A percentile compares a stretch with the other conserved stretches of the same genome.
Conservation (phyloP, 2,113 vertebrate genomes). For the Trematocara macrostoma region DNA sequence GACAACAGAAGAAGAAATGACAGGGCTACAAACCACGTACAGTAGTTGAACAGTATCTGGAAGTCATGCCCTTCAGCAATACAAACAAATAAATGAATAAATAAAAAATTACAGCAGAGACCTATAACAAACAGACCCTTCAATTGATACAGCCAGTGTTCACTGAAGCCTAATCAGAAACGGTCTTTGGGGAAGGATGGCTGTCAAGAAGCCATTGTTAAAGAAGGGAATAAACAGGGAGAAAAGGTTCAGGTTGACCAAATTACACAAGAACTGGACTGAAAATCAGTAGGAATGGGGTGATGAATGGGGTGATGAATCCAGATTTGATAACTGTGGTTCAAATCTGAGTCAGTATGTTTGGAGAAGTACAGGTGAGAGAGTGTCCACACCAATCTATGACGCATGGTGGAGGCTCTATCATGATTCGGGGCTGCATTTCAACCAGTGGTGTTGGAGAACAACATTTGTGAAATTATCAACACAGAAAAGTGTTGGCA, state of each 20-base stretch:
- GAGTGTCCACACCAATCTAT: not conserved
- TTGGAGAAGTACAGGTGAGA: not conserved
- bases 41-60: not conserved
- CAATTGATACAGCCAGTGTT: not conserved
- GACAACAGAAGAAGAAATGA: not conserved
- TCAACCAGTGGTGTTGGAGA: not conserved
- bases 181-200: rapidly evolving
- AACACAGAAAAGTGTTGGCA: not conserved
- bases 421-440: not conserved
- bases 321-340: not conserved
- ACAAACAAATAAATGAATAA: not conserved
- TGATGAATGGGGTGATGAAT: not conserved
- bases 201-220: not conserved
- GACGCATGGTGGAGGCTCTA: not conserved
- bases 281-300: not conserved
- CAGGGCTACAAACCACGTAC: not conserved
- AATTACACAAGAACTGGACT: not conserved
- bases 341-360: not conserved
- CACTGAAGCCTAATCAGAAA: not conserved
- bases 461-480: not conserved
- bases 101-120: not conserved
- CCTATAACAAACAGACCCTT: not conserved
- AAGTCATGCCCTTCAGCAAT: not conserved
- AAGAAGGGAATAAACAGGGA: not conserved
- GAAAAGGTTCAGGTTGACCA: not conserved